These are phyloP conservation scores for Parasteatoda lunata DNA, from an alignment of 2,888 invertebrate genomes.

Conservation along the genomic window DNA sequence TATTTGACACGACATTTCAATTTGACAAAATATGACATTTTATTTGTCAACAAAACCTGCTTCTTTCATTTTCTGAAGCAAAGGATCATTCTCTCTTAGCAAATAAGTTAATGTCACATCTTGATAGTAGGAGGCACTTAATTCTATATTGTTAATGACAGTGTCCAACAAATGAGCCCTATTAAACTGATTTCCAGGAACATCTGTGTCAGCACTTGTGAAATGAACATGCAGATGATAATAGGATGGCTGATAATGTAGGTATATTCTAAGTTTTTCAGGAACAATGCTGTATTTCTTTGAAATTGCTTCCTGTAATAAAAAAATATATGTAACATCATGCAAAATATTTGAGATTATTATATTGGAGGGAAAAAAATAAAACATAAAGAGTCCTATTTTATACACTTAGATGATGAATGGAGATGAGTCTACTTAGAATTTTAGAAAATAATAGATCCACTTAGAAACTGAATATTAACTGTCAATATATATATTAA, in stretches of 20 bases:
- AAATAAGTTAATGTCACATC: constrained; percentile 87
- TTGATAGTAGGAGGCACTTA: constrained; percentile 88
- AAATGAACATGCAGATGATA: constrained; percentile 97
- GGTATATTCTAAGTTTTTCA: constrained; percentile 83
- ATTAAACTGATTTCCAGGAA: constrained; percentile 85
- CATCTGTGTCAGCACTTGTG: constrained; percentile 84
- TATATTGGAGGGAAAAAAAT: background rate
- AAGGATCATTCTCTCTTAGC: constrained; percentile 83
- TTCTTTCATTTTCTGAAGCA: constrained; percentile 73
- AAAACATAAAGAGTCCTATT: background rate
- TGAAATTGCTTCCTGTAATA: constrained; percentile 78
- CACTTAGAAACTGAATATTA: background rate
- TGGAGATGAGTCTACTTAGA: background rate
- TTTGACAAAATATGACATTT: no score
- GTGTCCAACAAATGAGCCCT: constrained; percentile 89
- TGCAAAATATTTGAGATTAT: background rate
- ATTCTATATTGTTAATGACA: constrained; percentile 91
- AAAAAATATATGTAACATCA: background rate
- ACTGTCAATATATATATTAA: background rate
- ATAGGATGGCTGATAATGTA: constrained; percentile 98
- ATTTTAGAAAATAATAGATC: background rate
- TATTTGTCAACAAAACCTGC: background rate
- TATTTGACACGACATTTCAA: no score
- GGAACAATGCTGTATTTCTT: constrained; percentile 83
- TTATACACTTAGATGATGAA: background rate